These are phyloP conservation scores for Meleagris gallopavo DNA, from an alignment of 2,113 vertebrate genomes.

Conservation along the genomic window DNA sequence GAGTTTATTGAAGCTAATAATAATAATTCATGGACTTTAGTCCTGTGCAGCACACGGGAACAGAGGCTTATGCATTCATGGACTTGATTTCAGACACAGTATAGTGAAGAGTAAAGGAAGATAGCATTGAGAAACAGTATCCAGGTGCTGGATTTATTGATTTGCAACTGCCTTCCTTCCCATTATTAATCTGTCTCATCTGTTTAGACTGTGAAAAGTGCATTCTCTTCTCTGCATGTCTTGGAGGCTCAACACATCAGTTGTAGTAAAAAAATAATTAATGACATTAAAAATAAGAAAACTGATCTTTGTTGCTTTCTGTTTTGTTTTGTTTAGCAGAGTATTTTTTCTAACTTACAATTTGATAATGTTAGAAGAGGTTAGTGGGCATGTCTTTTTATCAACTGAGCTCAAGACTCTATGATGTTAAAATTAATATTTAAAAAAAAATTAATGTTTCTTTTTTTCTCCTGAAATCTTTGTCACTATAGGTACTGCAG, in stretches of 20 bases:
- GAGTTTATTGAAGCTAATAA: background rate
- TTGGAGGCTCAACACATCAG: background rate
- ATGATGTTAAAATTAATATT: background rate
- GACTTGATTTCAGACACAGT: background rate
- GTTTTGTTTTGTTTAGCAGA: background rate
- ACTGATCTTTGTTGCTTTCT: background rate
- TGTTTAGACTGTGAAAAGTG: background rate
- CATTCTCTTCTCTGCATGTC: background rate
- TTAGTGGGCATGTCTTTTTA: background rate
- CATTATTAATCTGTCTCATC: background rate
- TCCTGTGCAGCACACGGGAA: background rate
- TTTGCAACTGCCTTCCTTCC: background rate
- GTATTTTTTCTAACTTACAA: background rate
- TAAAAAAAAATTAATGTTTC: background rate
- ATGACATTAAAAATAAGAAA: background rate
- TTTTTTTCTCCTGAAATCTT: constrained; percentile 43
- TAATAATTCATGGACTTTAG: background rate
- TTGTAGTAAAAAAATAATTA: background rate
- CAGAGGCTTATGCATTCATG: background rate
- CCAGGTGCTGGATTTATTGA: background rate
- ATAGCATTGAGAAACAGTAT: background rate
- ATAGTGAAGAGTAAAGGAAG: background rate
- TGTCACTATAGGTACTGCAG: constrained; percentile 88
- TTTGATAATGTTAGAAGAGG: background rate
- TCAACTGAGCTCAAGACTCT: background rate